phyloP scores from a whole-genome alignment of 2,888 invertebrate species.

The Euproctis similis region DNA sequence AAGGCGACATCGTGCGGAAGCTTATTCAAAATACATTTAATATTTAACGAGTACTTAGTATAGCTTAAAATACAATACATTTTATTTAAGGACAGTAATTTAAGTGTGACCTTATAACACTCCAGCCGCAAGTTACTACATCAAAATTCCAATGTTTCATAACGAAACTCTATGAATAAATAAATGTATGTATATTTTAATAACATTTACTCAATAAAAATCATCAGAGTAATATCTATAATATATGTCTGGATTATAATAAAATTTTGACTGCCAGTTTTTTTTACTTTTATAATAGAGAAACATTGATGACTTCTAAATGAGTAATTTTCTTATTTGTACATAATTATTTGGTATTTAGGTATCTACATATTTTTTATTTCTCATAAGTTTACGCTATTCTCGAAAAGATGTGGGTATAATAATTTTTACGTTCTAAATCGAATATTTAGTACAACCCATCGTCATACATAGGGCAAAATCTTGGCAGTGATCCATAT shows the following conservation, averaged over 20 bases:
- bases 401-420: too few species aligned
- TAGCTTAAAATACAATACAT: background rate
- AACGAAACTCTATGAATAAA: slow-evolving; percentile 21
- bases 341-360: too few species aligned
- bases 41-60: background rate
- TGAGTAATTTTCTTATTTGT: slow-evolving; percentile 8
- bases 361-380: too few species aligned
- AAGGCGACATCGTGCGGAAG: too few species aligned
- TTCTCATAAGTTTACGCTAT: too few species aligned
- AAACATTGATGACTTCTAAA: slow-evolving; percentile 8
- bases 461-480: too few species aligned
- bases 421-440: too few species aligned
- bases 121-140: slow-evolving; percentile 8
- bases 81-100: slow-evolving; percentile 14
- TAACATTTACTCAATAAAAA: slow-evolving; percentile 15
- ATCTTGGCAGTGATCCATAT: too few species aligned
- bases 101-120: slow-evolving; percentile 6
- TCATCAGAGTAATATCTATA: slow-evolving; percentile 6
- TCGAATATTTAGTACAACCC: too few species aligned
- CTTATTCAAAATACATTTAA: too few species aligned
- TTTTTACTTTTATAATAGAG: slow-evolving; percentile 11
- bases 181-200: slow-evolving; percentile 13
- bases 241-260: slow-evolving; percentile 8
- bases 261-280: slow-evolving; percentile 7
- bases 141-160: slow-evolving; percentile 13